A percentile compares a stretch with the other conserved stretches of the same genome.
Conservation (phyloP, 2,888 invertebrate genomes). For the Tricholauxania praeusta region DNA sequence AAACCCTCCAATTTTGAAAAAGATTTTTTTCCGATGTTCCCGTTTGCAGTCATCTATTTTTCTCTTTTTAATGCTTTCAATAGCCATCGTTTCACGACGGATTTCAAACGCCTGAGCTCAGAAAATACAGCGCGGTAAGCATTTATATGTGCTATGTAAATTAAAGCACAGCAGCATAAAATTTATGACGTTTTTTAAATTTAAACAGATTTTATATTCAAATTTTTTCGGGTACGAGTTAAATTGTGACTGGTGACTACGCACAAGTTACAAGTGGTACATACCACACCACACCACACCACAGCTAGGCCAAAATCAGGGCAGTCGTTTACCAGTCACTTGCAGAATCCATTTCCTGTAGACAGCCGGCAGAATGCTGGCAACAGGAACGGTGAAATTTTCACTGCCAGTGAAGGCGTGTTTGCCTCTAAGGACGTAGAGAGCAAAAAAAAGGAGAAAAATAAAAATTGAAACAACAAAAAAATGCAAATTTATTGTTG, state of each 20-base stretch:
- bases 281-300: not conserved
- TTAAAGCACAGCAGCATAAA: conserved; percentile 22
- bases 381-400: too few relatives aligned
- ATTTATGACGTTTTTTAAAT: conserved; percentile 41
- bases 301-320: not conserved
- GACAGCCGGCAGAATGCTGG: not conserved
- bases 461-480: conserved; percentile 10
- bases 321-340: conserved; percentile 1
- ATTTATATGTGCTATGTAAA: too few relatives aligned
- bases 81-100: too few relatives aligned
- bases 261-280: too few relatives aligned
- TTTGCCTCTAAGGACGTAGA: not conserved
- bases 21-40: too few relatives aligned
- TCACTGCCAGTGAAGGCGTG: too few relatives aligned
- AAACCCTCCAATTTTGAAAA: too few relatives aligned
- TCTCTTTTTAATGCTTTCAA: too few relatives aligned
- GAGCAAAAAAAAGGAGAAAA: not conserved
- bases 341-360: conserved; percentile 2
- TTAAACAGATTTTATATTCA: conserved; percentile 42
- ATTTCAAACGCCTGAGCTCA: too few relatives aligned
- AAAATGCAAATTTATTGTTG: conserved; percentile 44
- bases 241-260: too few relatives aligned
- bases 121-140: too few relatives aligned
- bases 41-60: too few relatives aligned
- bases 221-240: conserved; percentile 17